Conservation (phyloP, 1,140 invertebrate genomes). For the Bombus sylvicola region DNA sequence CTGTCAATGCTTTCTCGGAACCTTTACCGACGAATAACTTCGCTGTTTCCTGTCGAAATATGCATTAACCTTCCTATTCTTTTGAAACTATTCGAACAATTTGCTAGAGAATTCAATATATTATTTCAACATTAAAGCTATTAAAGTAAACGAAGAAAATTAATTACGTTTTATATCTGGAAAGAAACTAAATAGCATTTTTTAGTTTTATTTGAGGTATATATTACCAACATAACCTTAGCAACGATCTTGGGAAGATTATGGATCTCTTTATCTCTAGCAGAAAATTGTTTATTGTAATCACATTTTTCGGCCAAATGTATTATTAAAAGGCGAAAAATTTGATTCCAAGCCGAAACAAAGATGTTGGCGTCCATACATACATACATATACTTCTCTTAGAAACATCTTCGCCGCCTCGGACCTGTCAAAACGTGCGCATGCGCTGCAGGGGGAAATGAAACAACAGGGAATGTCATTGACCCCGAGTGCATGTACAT, state of each 20-base stretch:
- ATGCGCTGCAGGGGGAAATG: slow-evolving; percentile 62
- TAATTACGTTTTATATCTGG: neutral
- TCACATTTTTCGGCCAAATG: neutral
- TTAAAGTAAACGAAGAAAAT: neutral
- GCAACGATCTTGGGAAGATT: neutral
- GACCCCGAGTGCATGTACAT: slow-evolving; percentile 61
- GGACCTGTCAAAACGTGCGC: slow-evolving; percentile 64
- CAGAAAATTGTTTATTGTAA: neutral
- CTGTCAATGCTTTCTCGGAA: neutral
- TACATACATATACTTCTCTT: slow-evolving; percentile 37
- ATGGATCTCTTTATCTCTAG: neutral
- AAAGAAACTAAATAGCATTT: neutral
- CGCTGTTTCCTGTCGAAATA: neutral
- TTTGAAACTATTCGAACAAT: neutral
- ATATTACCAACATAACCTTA: neutral
- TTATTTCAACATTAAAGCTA: neutral
- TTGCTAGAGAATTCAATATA: neutral
- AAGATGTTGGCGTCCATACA: slow-evolving; percentile 26
- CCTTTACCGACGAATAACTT: neutral
- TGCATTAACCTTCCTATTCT: no score
- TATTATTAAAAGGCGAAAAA: neutral
- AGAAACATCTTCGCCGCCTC: slow-evolving; percentile 54
- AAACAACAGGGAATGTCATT: slow-evolving; percentile 68
- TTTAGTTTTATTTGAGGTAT: neutral
- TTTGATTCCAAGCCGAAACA: slow-evolving; percentile 16